Base-by-base conservation (phyloP, 2,113 vertebrate genomes). In the Edolisoma coerulescens region DNA sequence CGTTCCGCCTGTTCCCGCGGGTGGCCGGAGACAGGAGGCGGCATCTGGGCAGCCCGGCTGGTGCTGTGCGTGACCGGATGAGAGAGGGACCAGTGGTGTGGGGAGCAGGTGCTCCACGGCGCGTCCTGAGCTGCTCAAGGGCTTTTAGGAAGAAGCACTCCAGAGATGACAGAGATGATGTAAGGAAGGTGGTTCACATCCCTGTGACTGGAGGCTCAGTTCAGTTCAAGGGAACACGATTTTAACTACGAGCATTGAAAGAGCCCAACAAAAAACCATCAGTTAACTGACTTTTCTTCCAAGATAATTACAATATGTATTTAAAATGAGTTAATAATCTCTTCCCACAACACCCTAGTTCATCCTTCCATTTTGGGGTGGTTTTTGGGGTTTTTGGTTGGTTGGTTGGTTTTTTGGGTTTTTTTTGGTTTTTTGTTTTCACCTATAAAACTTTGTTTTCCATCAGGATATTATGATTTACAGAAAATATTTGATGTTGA, bases 61-160 rank as follows among this genome's bases (percentile, higher is more conserved):
- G 5, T 7, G 15, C 39, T 5, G 3, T 1, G 67, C 22, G 2
- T 37, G 28, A 7, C 7, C 0, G 1, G 27, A 11, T 6, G 23
- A 2, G 32, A 42, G 7, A 61, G 30, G 33, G 32, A 61, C 78
- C 28, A 80, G 64, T 4, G 0, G 45, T 1, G 11, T 2, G 6
- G 35, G 35, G 16, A 64, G 71, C 61, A 32, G 84, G 7, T 42
- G 56, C 39, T 65, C 50, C 11, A 1, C 0, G 4, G 63, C 39
- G 30, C 14, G 17, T 6, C 3, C 1, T 57, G n/a, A 69, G 45
- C 44, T 80, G 75, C 18, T 26, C 82, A 28, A 33, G 65, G 7
- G 63, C 8, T 59, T 79, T 39, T n/a, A 63, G 75, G 42, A 80
- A 16, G 42, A 30, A 73, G 28, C 19, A 23, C 2, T 0, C 4